Percentiles rank a stretch among this genome's conserved stretches.
Conservation (phyloP, 2,888 invertebrate genomes). For the Nudaria mundana region DNA sequence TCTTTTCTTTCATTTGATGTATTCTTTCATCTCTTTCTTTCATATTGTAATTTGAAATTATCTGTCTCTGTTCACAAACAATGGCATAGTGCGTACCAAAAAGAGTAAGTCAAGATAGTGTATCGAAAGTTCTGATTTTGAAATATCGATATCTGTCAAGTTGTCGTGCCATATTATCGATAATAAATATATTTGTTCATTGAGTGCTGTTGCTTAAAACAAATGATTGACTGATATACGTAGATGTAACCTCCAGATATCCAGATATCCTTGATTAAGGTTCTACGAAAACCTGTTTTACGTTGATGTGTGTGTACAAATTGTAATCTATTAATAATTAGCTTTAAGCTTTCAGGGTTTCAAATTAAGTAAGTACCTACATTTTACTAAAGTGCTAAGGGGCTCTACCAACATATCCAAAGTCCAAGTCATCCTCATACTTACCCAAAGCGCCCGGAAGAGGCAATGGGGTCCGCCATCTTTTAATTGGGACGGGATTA, state of each 20-base stretch:
- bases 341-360: too few relatives aligned
- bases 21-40: conserved; percentile 43
- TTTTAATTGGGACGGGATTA: too few relatives aligned
- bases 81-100: conserved; percentile 73
- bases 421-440: too few relatives aligned
- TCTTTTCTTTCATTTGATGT: conserved; percentile 37
- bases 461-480: too few relatives aligned
- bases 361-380: not conserved
- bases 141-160: conserved; percentile 51
- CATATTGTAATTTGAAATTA: conserved; percentile 29
- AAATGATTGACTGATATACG: conserved; percentile 12
- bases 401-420: too few relatives aligned
- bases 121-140: conserved; percentile 37
- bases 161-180: conserved; percentile 30
- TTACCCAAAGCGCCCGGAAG: too few relatives aligned
- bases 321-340: too few relatives aligned
- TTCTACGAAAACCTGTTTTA: not conserved
- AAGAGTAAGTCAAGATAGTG: conserved; percentile 59
- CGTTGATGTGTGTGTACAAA: not conserved
- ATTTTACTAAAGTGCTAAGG: too few relatives aligned
- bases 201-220: conserved; percentile 19
- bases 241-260: not conserved
- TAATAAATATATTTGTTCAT: conserved; percentile 33
- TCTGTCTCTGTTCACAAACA: conserved; percentile 73
- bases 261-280: not conserved